phyloP scores from a whole-genome alignment of 2,888 invertebrate species.

The Drosophila lacicola region DNA sequence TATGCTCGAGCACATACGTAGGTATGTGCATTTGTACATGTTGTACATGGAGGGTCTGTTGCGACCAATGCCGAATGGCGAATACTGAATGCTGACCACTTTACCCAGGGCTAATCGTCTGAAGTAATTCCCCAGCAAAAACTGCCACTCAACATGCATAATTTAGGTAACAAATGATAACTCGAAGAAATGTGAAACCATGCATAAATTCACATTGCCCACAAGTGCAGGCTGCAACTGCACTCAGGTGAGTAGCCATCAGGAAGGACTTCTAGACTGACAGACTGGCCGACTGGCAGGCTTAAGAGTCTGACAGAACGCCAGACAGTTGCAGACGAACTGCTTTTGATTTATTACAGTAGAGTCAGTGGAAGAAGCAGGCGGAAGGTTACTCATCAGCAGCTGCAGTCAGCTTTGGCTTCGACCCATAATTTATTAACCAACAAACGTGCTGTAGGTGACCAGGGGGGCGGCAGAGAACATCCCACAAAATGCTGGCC shows the following conservation, averaged over 20 bases:
- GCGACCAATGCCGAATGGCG: conserved; percentile 15
- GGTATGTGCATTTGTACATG: background rate
- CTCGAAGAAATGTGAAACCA: conserved; percentile 83
- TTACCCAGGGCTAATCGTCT: conserved; percentile 71
- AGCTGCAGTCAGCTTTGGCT: conserved; percentile 67
- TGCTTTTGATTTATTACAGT: conserved; percentile 82
- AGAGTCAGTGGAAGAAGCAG: conserved; percentile 24
- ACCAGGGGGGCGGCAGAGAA: conserved; percentile 10
- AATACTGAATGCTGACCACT: conserved; percentile 52
- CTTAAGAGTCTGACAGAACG: conserved; percentile 40
- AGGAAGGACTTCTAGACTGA: conserved; percentile 13
- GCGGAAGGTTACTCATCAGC: conserved; percentile 67
- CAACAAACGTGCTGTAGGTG: conserved; percentile 40
- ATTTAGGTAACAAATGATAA: conserved; percentile 81
- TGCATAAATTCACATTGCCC: conserved; percentile 79
- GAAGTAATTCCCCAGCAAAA: conserved; percentile 71
- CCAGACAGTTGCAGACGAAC: conserved; percentile 74
- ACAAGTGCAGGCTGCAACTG: conserved; percentile 48
- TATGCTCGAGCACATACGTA: conserved; percentile 1
- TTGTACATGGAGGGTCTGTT: background rate
- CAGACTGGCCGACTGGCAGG: conserved; percentile 28
- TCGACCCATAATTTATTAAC: conserved; percentile 80
- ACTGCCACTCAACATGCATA: conserved; percentile 79
- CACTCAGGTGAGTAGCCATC: conserved; percentile 41
- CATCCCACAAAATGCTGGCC: conserved; percentile 13